Base-by-base conservation (phyloP, 2,888 invertebrate genomes). In the Scaptomyza caliginosa region DNA sequence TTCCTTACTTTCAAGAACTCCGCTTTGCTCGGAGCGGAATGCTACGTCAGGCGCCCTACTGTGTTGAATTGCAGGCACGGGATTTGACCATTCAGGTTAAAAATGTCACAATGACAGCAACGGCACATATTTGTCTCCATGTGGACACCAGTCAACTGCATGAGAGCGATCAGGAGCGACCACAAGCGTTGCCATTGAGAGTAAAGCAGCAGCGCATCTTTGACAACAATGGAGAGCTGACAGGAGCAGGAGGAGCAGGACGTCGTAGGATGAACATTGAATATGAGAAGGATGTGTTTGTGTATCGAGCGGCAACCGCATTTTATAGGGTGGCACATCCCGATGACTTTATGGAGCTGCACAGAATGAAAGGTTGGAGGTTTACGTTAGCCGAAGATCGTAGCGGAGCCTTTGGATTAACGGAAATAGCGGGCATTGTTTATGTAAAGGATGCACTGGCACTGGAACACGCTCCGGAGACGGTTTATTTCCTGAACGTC, bases 341-440 rank as follows among this genome's bases (percentile, higher is more conserved):
- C 0, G 82, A 86, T 2, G 82, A 77, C 19, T 89, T 88, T 69
- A 58, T 81, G 21, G 88, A 89, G 3, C 60, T 91, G 11, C 76
- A 88, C 16, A 72, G 82, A 8, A 72, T 74, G 23, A 77, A 83
- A 0, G 80, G 78, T 10, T 57, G 89, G 45, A 82, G 80, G 2
- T 91, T 91, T 49, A 58, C 69, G 1, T 73, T 91, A 3, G 81
- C 55, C 1, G 89, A 90, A 38, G 91, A 91, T 77, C 89, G 90
- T 3, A 90, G 90, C 45, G 88, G 82, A 11, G 92, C 92, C 7
- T 93, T 94, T 79, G 92, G 91, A 36, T 90, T 94, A 7, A 94
- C 94, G 0, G 76, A 86, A 10, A 80, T 67, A 0, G 93, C 92
- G 32, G 94, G 94, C 5, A 94, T 94, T 67, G 80, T 94, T 21